These are phyloP conservation scores for Mesorhabditis spiculigera DNA, from an alignment of 2,888 invertebrate genomes.

Conservation along the genomic window DNA sequence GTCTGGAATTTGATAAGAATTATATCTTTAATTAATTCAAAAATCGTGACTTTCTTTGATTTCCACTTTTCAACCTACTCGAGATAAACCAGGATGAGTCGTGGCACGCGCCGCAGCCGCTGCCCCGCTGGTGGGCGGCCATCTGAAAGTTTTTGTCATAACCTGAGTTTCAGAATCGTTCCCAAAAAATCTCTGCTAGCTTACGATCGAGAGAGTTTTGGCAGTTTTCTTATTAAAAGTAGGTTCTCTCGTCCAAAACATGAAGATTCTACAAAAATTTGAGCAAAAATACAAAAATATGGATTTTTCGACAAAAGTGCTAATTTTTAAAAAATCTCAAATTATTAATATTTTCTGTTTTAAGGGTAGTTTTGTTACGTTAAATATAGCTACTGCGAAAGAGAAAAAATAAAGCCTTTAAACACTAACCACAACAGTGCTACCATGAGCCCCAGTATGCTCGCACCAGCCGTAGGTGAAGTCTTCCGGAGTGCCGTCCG, in stretches of 20 bases:
- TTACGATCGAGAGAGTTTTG: background rate
- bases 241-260: background rate
- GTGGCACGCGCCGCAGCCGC: constrained; percentile 2
- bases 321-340: too few relatives aligned
- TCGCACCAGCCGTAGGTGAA: background rate
- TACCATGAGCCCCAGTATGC: background rate
- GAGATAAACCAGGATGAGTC: background rate
- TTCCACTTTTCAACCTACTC: background rate
- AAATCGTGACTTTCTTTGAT: background rate
- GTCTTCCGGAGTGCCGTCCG: background rate
- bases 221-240: background rate
- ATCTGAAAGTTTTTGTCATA: background rate
- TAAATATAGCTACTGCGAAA: background rate
- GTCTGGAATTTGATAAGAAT: too few relatives aligned
- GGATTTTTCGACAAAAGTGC: too few relatives aligned
- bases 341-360: too few relatives aligned
- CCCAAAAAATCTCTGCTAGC: background rate
- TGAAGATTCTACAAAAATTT: background rate
- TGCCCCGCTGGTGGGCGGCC: constrained; percentile 2
- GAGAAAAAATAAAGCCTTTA: background rate
- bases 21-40: too few relatives aligned
- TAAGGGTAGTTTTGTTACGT: too few relatives aligned
- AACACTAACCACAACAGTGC: background rate
- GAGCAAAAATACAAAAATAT: background rate
- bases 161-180: too few relatives aligned